Conservation (phyloP, 53 echinoderm and acorn worm species). For the Pentamera pediparva region DNA sequence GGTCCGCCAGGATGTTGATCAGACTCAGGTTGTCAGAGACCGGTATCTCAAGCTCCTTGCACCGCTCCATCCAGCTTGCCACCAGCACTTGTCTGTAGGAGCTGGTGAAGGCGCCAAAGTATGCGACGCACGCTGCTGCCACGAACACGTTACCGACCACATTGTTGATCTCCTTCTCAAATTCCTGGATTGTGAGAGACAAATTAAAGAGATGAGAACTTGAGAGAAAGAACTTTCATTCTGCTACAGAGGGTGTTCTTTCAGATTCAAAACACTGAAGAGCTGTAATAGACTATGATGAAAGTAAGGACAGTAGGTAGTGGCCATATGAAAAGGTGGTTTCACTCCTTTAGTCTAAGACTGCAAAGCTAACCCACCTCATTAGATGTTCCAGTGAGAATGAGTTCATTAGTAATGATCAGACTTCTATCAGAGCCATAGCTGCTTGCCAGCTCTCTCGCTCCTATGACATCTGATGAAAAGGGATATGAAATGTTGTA, state of each 20-base stretch:
- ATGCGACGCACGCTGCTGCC: constrained; percentile 97
- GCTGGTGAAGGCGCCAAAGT: constrained; percentile 98
- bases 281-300: too few species aligned
- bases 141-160: constrained; percentile 98
- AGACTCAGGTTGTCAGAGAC: constrained; percentile 87
- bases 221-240: neutral
- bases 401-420: too few species aligned
- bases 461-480: too few species aligned
- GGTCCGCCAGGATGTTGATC: constrained; percentile 86
- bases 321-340: too few species aligned
- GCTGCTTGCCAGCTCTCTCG: too few species aligned
- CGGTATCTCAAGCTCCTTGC: constrained; percentile 89
- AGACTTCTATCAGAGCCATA: too few species aligned
- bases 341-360: too few species aligned
- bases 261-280: too few species aligned
- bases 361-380: too few species aligned
- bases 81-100: constrained; percentile 83
- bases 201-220: neutral
- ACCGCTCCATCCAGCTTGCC: constrained; percentile 71
- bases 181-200: constrained; percentile 53
- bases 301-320: too few species aligned
- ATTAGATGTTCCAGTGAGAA: too few species aligned
- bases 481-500: too few species aligned
- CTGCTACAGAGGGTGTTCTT: neutral
- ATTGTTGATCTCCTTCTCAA: constrained; percentile 90